Evolutionary conservation across 2,797 vertebrate genomes (phyloP), one percentile per base, ranked within the genome.

Genomic region (Dendrocincla fuliginosa): DNA sequence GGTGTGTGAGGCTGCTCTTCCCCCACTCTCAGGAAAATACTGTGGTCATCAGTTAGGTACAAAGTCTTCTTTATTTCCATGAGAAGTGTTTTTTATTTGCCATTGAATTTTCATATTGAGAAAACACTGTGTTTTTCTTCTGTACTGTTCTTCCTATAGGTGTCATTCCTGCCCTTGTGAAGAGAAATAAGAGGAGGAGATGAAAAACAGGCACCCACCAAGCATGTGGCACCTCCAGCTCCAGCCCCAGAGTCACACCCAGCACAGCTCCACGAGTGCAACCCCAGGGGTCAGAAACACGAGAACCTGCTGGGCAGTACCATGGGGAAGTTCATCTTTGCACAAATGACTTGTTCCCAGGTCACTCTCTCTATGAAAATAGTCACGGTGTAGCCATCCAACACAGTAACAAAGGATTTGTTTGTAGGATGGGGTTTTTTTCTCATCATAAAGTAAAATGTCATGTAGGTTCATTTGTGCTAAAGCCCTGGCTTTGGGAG

Each of bases 131-230:
- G 1, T n/a, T 76, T 87, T 63, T 10, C 7, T 46, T 61, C 52
- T 18, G 10, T 1, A 0, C 16, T 24, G 9, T n/a, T 49, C 55
- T 73, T 68, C 41, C 37, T 49, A 10, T 25, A 35, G 49, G 16
- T 28, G 9, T 41, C 35, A 44, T 63, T 78, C 53, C 33, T 75
- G 22, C 17, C 67, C 28, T n/a, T 1, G 3, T 32, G 37, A 84
- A 56, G 19, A 71, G 52, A 89, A 87, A 70, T 46, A 28, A 0
- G 18, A 75, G 28, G 13, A 77, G 44, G 32, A 64, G 71, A 82
- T 32, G n/a, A n/a, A 73, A 76, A 71, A 15, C 0, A 47, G 16
- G 11, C 11, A 18, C 32, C 6, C 8, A 11, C 2, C 0, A 5
- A 74, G 22, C 27, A 30, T 7, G 24, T 39, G 13, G 44, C 39